Evolutionary conservation across 1,140 invertebrate genomes (phyloP).

Genomic region (Drosophila carrolli): DNA sequence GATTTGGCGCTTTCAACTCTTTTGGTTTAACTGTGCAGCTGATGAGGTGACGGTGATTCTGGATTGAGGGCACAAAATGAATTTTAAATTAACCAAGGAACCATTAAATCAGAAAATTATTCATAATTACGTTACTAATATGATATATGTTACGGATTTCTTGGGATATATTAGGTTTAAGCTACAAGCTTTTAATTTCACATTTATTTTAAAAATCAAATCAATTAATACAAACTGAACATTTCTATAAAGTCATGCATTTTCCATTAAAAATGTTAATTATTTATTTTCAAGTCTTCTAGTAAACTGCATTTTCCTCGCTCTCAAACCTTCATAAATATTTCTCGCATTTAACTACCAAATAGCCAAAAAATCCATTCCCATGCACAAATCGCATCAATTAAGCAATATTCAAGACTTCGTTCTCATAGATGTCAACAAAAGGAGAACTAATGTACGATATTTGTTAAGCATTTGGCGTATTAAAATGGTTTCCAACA

Average conservation of each 20-base stretch:
- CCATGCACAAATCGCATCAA: constrained; percentile 22
- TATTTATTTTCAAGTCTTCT: no score
- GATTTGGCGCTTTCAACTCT: constrained; percentile 72
- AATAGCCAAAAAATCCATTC: not conserved
- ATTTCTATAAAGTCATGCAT: no score
- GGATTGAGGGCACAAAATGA: constrained; percentile 7
- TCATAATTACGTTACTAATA: not conserved
- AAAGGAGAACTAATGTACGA: constrained; percentile 43
- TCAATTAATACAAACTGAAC: no score
- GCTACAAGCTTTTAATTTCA: no score
- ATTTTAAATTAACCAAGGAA: not conserved
- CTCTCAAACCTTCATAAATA: not conserved
- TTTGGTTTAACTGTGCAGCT: constrained; percentile 22
- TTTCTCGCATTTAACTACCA: not conserved
- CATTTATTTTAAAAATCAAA: no score
- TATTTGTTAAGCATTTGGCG: constrained; percentile 59
- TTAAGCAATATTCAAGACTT: constrained; percentile 14
- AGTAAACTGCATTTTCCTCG: not conserved
- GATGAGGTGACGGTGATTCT: not conserved
- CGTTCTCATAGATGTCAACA: constrained; percentile 51
- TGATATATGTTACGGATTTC: no score
- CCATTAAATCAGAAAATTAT: not conserved
- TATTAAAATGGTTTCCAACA: constrained; percentile 68
- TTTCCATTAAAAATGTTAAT: no score
- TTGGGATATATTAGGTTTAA: not conserved